These are phyloP conservation scores for Panurus biarmicus DNA, from an alignment of 2,113 vertebrate species.

Conservation along the genomic window DNA sequence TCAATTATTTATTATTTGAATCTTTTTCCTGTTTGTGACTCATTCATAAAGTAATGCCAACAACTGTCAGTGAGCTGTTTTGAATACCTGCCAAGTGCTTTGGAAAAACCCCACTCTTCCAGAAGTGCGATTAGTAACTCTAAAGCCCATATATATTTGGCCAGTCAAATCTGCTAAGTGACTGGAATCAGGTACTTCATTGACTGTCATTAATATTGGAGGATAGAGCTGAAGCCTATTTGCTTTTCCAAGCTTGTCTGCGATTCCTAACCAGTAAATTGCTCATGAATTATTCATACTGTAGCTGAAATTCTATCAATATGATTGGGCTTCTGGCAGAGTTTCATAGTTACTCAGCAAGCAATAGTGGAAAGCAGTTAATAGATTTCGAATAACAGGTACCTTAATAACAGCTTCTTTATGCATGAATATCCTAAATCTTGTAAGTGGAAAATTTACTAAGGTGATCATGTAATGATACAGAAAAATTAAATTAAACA, in stretches of 20 bases:
- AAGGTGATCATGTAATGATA: not conserved
- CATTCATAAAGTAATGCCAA: conserved; percentile 37
- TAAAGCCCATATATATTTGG: not conserved
- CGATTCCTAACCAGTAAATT: not conserved
- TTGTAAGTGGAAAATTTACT: not conserved
- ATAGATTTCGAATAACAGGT: not conserved
- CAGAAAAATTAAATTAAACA: not conserved
- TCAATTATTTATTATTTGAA: conserved; percentile 44
- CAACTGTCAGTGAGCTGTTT: not conserved
- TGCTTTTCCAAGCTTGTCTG: not conserved
- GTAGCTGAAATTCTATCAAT: not conserved
- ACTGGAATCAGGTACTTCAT: not conserved
- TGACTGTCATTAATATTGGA: not conserved
- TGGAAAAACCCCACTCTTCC: not conserved
- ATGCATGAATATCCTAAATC: not conserved
- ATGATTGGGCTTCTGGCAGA: not conserved
- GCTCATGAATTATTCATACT: not conserved
- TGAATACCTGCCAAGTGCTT: not conserved
- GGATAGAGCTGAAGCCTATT: not conserved
- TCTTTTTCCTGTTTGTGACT: conserved; percentile 53
- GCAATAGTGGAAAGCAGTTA: not conserved
- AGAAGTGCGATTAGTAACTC: not conserved
- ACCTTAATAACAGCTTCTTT: not conserved
- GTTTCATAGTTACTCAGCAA: not conserved
- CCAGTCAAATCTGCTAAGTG: not conserved